phyloP scores from a whole-genome alignment of 2,888 invertebrate species.

The Sturmia bella region DNA sequence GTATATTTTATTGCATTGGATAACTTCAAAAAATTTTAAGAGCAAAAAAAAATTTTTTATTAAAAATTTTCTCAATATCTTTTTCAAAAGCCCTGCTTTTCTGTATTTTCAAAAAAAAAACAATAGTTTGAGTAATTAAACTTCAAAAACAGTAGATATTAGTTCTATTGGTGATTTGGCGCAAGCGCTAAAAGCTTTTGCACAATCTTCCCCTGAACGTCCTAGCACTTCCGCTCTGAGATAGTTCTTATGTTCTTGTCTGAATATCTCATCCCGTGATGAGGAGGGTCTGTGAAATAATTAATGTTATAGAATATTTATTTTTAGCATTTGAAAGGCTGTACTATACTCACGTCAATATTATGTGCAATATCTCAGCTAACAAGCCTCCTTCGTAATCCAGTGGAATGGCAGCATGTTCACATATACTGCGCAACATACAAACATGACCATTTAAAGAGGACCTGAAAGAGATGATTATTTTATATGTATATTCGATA shows the following conservation, averaged over 20 bases:
- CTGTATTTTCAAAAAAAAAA: neutral
- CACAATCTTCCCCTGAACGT: constrained; percentile 78
- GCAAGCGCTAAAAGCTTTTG: constrained; percentile 74
- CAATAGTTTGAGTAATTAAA: constrained; percentile 1
- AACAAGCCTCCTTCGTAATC: constrained; percentile 87
- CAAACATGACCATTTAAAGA: constrained; percentile 87
- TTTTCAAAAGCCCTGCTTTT: no score
- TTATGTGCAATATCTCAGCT: constrained; percentile 88
- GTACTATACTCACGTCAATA: constrained; percentile 85
- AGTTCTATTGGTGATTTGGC: constrained; percentile 75
- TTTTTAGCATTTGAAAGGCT: neutral
- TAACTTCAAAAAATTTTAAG: no score
- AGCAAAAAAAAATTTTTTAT: no score
- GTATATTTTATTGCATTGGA: no score
- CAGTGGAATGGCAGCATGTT: constrained; percentile 87
- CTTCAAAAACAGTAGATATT: constrained; percentile 73
- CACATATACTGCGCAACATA: constrained; percentile 89
- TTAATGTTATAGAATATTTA: neutral
- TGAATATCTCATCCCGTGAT: constrained; percentile 85
- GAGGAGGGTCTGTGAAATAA: constrained; percentile 85
- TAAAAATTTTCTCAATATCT: no score
- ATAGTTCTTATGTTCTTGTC: constrained; percentile 86
- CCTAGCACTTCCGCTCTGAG: constrained; percentile 87
- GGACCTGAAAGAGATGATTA: constrained; percentile 81
- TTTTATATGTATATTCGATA: neutral